Evolutionary conservation across 2,113 vertebrate species (phyloP).

Genomic region (Edolisoma coerulescens): DNA sequence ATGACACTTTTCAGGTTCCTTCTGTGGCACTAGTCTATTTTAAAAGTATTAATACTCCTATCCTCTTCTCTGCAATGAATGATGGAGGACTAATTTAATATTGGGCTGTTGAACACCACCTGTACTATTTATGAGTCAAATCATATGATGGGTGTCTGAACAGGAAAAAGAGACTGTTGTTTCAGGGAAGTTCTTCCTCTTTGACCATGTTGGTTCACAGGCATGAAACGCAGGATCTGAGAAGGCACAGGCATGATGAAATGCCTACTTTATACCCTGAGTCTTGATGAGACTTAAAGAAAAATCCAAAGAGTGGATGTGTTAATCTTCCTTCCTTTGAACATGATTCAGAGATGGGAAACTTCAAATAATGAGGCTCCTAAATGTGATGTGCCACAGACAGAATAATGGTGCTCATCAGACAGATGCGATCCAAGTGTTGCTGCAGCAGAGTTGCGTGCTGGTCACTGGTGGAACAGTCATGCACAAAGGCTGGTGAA

Average conservation of each 20-base stretch:
- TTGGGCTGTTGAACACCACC: conserved; percentile 27
- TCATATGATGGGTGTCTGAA: too few species aligned
- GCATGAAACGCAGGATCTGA: not conserved
- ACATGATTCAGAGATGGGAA: not conserved
- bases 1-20: not conserved
- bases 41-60: conserved; percentile 14
- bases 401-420: not conserved
- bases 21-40: not conserved
- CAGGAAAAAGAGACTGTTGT: not conserved
- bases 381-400: not conserved
- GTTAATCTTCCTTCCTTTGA: not conserved
- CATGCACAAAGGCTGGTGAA: not conserved
- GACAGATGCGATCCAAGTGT: not conserved
- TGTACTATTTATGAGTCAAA: not conserved
- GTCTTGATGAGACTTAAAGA: not conserved
- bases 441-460: not conserved
- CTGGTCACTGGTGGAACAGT: not conserved
- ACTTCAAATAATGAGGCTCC: not conserved
- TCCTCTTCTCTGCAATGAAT: not conserved
- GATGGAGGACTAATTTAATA: conserved; percentile 30
- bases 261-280: not conserved
- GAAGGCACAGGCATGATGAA: not conserved
- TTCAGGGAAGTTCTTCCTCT: not conserved
- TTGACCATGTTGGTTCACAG: not conserved
- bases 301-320: not conserved